Base-by-base conservation (phyloP, 2,113 vertebrate species). In the Craseonycteris thonglongyai region DNA sequence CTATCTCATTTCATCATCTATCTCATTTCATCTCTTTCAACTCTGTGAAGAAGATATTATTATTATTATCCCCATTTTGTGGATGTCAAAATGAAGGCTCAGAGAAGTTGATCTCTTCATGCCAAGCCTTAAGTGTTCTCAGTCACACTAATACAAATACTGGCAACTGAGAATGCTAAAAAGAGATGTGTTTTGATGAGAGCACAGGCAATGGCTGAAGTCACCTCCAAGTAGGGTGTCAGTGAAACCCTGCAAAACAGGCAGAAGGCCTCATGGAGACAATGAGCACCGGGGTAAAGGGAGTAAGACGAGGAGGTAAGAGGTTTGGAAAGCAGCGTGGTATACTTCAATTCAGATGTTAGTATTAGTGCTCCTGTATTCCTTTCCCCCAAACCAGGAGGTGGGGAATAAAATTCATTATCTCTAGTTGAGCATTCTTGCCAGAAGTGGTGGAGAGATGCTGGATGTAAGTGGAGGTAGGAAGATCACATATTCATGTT, bases 111-210 rank as follows among this genome's bases (percentile, higher is more conserved):
- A 63, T 75, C 61, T 87, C 78, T 12, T 85, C 61, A 66, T 65
- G n/a, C 35, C 54, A 87, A 75, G 49, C 40, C 24, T 81, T 86
- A 79, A 89, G 65, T 18, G 0, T 35, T 82, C 63, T 74, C 81
- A 84, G 74, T 76, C 94, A 79, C 22, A 42, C 49, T 93, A 95
- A 89, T 38, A 94, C 51, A 93, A 89, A 94, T 45, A 63, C 58
- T 87, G 79, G 82, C 75, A 94, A 74, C 76, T 71, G 86, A 85
- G 61, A 59, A 14, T 71, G 95, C 68, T 83, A 82, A 79, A 90
- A 90, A 69, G 69, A 89, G 54, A 75, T 61, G 38, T 65, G 28
- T 66, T 96, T 93, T 88, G 86, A 86, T 89, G 83, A 38, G 42
- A 40, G 38, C 65, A 38, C 19, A 88, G 26, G 58, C 16, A 78